Conservation (phyloP, 2,888 invertebrate genomes). For the Polyommatus iphigenia region DNA sequence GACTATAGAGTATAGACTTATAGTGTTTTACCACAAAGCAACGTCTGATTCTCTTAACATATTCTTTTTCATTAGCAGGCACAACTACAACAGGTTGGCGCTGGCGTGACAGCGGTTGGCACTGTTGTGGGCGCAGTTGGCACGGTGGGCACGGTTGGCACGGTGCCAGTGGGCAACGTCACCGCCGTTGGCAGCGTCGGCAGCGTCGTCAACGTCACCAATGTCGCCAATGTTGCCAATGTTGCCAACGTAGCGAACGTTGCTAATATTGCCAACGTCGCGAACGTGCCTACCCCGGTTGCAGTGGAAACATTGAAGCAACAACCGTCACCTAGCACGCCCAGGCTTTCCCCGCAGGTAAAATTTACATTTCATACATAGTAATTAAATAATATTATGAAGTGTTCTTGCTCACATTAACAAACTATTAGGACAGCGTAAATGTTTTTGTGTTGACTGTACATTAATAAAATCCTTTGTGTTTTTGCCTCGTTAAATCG, state of each 20-base stretch:
- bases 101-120: slow-evolving; percentile 51
- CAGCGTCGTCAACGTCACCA: slow-evolving; percentile 48
- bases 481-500: not conserved
- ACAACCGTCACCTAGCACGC: slow-evolving; percentile 69
- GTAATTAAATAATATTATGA: not conserved
- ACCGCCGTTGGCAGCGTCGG: slow-evolving; percentile 46
- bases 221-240: slow-evolving; percentile 49
- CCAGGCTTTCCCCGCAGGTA: slow-evolving; percentile 70
- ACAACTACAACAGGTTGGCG: slow-evolving; percentile 81
- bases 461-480: not conserved
- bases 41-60: not conserved
- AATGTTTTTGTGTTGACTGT: not conserved
- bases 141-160: slow-evolving; percentile 49
- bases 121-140: slow-evolving; percentile 48
- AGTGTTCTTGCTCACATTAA: not conserved
- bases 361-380: slow-evolving; percentile 8
- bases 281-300: slow-evolving; percentile 41
- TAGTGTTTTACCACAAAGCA: too few species aligned
- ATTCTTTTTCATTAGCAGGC: slow-evolving; percentile 78
- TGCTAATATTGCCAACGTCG: slow-evolving; percentile 48
- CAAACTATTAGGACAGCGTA: not conserved
- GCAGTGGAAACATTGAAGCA: slow-evolving; percentile 66
- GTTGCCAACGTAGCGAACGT: slow-evolving; percentile 43
- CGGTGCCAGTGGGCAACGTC: slow-evolving; percentile 48
- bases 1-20: too few species aligned